These are phyloP conservation scores for Pachydiplax longipennis DNA, from an alignment of 2,888 invertebrate genomes.

Conservation along the genomic window DNA sequence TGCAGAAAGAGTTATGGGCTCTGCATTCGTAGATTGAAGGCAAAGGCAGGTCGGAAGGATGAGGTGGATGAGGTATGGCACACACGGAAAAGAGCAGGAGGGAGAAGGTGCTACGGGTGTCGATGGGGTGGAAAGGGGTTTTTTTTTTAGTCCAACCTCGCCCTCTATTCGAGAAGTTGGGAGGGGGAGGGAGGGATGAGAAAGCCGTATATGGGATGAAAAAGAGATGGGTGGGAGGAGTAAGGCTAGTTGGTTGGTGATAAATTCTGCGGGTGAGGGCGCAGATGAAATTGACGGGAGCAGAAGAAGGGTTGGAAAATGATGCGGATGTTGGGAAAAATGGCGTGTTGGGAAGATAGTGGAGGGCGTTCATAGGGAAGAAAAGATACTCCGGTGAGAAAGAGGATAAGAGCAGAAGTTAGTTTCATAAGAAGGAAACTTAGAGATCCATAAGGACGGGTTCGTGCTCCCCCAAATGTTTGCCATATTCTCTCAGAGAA, in stretches of 20 bases:
- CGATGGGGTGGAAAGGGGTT: slow-evolving; percentile 16
- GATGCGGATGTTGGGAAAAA: slow-evolving; percentile 15
- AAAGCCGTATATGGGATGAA: slow-evolving; percentile 20
- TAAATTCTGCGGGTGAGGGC: slow-evolving; percentile 32
- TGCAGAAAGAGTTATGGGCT: slow-evolving; percentile 40
- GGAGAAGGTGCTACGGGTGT: slow-evolving; percentile 3
- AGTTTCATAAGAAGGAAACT: not conserved
- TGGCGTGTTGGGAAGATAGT: not conserved
- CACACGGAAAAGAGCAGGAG: not conserved
- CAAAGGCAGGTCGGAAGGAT: not conserved
- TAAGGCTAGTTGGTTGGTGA: not conserved
- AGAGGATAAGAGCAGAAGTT: not conserved
- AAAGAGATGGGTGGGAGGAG: slow-evolving; percentile 25
- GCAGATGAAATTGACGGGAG: slow-evolving; percentile 43
- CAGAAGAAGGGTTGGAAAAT: slow-evolving; percentile 15
- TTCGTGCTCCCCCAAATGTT: too few species aligned
- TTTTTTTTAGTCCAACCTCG: slow-evolving; percentile 27
- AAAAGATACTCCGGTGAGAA: not conserved
- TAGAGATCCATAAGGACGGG: not conserved
- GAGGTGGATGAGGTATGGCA: not conserved
- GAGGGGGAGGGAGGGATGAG: not conserved
- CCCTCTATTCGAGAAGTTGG: not conserved
- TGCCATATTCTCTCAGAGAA: too few species aligned
- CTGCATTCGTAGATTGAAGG: slow-evolving; percentile 36
- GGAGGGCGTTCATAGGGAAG: not conserved